These are phyloP conservation scores for Karalla daura DNA, from an alignment of 2,797 vertebrate species.

Conservation along the genomic window DNA sequence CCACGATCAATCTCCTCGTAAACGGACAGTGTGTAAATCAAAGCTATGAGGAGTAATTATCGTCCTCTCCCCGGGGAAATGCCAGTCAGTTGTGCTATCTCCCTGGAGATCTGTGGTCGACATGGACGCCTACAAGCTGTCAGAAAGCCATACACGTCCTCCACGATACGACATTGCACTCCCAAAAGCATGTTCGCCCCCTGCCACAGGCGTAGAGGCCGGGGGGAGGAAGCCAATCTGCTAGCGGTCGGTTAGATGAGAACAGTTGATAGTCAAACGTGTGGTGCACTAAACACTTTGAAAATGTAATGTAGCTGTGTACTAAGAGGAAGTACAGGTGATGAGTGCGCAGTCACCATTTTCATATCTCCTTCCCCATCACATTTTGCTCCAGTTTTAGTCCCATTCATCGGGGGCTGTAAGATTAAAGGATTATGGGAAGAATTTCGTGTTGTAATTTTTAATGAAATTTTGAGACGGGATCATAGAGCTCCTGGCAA, in stretches of 20 bases:
- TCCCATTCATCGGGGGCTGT: not conserved
- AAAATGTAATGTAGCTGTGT: not conserved
- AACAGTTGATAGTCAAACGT: conserved; percentile 40
- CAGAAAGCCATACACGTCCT: conserved; percentile 15
- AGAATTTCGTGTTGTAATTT: conserved; percentile 6
- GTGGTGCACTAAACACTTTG: not conserved
- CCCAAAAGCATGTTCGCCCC: not conserved
- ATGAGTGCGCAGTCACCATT: conserved; percentile 11
- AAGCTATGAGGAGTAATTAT: conserved; percentile 26
- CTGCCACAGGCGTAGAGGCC: not conserved
- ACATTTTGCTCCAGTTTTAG: conserved; percentile 13
- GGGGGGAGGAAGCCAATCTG: conserved; percentile 33
- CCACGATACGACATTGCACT: not conserved
- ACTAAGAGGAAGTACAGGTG: conserved; percentile 26
- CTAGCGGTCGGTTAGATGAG: conserved; percentile 28
- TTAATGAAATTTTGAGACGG: conserved; percentile 5
- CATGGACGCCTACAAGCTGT: conserved; percentile 26
- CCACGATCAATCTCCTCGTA: conserved; percentile 10
- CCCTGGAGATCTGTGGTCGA: conserved; percentile 19
- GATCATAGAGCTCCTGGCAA: not conserved
- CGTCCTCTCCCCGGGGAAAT: conserved; percentile 2
- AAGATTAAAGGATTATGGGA: not conserved
- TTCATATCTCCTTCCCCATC: conserved; percentile 31
- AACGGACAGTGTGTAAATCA: not conserved
- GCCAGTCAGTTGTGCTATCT: conserved; percentile 23